Conservation (phyloP, 2,113 vertebrate species). For the Neotoma lepida region DNA sequence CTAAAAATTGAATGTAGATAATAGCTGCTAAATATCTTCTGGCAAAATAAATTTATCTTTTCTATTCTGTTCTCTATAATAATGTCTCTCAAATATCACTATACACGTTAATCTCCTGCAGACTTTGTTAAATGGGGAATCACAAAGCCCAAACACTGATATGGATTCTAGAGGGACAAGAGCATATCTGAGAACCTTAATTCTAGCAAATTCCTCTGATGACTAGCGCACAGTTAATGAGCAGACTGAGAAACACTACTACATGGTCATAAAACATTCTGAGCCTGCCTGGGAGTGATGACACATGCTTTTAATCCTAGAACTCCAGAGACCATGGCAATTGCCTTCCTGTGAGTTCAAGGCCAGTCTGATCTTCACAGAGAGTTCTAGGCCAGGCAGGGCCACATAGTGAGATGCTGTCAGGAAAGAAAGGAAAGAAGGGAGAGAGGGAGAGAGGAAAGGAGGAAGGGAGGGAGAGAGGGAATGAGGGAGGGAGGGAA, state of each 20-base stretch:
- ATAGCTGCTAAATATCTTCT: conserved; percentile 22
- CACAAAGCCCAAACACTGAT: not conserved
- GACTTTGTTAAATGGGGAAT: not conserved
- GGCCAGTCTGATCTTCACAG: not conserved
- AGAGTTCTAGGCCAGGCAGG: not conserved
- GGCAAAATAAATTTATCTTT: conserved; percentile 1
- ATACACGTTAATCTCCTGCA: not conserved
- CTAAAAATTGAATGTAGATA: not conserved
- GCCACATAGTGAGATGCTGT: not conserved
- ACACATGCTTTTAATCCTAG: not conserved
- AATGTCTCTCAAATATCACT: conserved; percentile 1
- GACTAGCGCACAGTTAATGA: not conserved
- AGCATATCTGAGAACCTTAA: not conserved
- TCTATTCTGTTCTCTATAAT: not conserved
- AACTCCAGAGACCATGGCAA: not conserved
- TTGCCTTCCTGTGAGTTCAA: not conserved
- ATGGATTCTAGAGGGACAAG: not conserved
- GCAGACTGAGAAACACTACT: not conserved
- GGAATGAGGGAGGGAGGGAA: not conserved
- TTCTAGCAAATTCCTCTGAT: not conserved
- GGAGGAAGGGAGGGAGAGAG: accelerated
- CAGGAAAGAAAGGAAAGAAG: not conserved
- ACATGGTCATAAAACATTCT: not conserved
- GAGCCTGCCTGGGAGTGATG: not conserved
- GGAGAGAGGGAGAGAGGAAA: accelerated